Conservation (phyloP, 2,113 vertebrate genomes). For the Pica pica region DNA sequence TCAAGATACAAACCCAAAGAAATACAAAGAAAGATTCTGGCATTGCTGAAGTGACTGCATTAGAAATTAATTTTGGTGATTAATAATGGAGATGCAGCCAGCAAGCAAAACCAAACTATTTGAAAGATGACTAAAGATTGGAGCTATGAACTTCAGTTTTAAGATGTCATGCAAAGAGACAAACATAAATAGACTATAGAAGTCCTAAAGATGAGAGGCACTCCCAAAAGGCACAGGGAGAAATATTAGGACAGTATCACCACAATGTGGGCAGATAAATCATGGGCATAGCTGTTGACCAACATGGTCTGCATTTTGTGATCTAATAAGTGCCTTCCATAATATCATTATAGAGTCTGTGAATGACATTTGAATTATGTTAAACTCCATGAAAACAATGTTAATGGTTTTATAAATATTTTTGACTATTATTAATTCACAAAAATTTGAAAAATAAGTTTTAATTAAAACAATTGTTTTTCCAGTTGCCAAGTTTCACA, state of each 20-base stretch:
- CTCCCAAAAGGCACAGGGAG: not conserved
- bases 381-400: not conserved
- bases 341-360: not conserved
- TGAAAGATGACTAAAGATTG: not conserved
- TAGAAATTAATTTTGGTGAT: not conserved
- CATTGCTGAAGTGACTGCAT: not conserved
- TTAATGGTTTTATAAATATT: not conserved
- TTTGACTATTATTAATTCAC: not conserved
- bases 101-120: not conserved
- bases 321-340: not conserved
- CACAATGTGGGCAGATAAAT: fast-evolving
- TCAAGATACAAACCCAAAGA: not conserved
- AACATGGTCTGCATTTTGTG: not conserved
- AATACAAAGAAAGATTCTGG: not conserved
- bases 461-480: not conserved
- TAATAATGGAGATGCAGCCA: not conserved
- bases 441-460: not conserved
- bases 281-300: not conserved
- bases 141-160: not conserved
- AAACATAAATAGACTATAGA: not conserved
- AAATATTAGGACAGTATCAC: not conserved
- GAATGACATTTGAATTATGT: not conserved
- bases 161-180: not conserved
- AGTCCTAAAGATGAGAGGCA: not conserved
- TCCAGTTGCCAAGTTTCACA: not conserved